A percentile compares a stretch with the other conserved stretches of the same genome.
Evolutionary conservation across 2,797 vertebrate genomes (phyloP).

Genomic region (Enteromius trimaculatus): DNA sequence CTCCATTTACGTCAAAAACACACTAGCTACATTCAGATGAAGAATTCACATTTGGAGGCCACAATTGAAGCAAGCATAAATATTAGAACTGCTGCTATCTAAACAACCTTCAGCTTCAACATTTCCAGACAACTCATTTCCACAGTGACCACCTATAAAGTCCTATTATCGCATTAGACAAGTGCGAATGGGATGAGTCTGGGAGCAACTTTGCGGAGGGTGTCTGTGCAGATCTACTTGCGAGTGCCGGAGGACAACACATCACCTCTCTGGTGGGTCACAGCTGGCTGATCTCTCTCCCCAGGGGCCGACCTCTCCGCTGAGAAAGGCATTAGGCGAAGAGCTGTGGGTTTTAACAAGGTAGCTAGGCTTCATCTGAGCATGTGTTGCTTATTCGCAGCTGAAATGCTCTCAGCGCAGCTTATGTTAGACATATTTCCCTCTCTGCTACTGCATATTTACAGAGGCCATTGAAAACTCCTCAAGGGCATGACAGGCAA

Average conservation of each 20-base stretch:
- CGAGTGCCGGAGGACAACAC: not conserved
- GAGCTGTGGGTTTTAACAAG: slow-evolving; percentile 62
- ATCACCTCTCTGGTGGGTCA: slow-evolving; percentile 37
- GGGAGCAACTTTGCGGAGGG: not conserved
- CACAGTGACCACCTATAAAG: slow-evolving; percentile 25
- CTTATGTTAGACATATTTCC: slow-evolving; percentile 72
- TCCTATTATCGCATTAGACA: slow-evolving; percentile 20
- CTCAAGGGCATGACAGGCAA: slow-evolving; percentile 63
- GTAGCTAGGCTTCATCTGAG: slow-evolving; percentile 67
- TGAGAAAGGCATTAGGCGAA: slow-evolving; percentile 36
- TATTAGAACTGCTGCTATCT: not conserved
- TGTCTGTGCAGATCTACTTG: slow-evolving; percentile 27
- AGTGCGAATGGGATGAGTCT: not conserved
- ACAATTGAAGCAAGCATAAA: not conserved
- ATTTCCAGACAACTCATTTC: slow-evolving; percentile 23
- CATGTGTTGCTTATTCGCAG: slow-evolving; percentile 67
- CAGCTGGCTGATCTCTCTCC: slow-evolving; percentile 39
- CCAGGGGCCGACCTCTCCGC: slow-evolving; percentile 17
- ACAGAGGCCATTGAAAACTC: slow-evolving; percentile 72
- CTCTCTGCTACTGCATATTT: slow-evolving; percentile 74
- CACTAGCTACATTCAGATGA: not conserved
- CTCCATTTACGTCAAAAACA: not conserved
- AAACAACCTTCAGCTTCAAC: slow-evolving; percentile 28
- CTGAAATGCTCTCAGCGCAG: slow-evolving; percentile 65
- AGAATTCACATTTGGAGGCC: slow-evolving; percentile 12